phyloP scores from a whole-genome alignment of 2,888 invertebrate species.

The Blastobasis adustella region DNA sequence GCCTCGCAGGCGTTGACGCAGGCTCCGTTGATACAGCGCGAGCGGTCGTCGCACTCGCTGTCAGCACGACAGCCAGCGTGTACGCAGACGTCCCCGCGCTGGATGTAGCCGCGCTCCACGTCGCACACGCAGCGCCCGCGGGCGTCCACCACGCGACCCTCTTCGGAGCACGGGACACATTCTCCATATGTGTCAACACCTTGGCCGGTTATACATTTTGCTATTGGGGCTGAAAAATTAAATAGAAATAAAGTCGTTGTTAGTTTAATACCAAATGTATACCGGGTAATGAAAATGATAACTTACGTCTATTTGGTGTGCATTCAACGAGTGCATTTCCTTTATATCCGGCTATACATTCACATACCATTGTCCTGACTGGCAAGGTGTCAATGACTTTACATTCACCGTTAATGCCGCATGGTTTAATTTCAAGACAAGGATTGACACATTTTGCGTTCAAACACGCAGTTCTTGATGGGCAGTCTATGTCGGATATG shows the following conservation, averaged over 20 bases:
- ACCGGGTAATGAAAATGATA: not conserved
- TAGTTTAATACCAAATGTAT: not conserved
- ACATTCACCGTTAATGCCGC: conserved; percentile 87
- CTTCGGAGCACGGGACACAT: conserved; percentile 82
- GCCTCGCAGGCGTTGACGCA: conserved; percentile 87
- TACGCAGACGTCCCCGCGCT: conserved; percentile 86
- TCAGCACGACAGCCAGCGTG: conserved; percentile 83
- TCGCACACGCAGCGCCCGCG: conserved; percentile 89
- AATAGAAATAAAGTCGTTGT: not conserved
- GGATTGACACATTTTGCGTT: conserved; percentile 88
- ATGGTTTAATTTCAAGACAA: conserved; percentile 85
- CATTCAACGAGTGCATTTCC: conserved; percentile 92
- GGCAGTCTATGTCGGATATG: conserved; percentile 86
- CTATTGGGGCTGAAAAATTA: conserved; percentile 52
- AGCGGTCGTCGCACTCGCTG: conserved; percentile 84
- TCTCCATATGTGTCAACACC: conserved; percentile 85
- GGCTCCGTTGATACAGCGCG: conserved; percentile 83
- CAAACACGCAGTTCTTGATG: conserved; percentile 88
- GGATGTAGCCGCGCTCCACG: conserved; percentile 83
- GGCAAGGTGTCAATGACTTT: conserved; percentile 87
- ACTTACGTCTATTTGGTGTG: conserved; percentile 80
- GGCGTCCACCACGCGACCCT: conserved; percentile 84
- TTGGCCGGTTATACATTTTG: conserved; percentile 85
- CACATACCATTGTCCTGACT: conserved; percentile 91
- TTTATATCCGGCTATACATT: conserved; percentile 88